Evolutionary conservation across 2,113 vertebrate genomes (phyloP).

Genomic region (Notarius quadriscutis): DNA sequence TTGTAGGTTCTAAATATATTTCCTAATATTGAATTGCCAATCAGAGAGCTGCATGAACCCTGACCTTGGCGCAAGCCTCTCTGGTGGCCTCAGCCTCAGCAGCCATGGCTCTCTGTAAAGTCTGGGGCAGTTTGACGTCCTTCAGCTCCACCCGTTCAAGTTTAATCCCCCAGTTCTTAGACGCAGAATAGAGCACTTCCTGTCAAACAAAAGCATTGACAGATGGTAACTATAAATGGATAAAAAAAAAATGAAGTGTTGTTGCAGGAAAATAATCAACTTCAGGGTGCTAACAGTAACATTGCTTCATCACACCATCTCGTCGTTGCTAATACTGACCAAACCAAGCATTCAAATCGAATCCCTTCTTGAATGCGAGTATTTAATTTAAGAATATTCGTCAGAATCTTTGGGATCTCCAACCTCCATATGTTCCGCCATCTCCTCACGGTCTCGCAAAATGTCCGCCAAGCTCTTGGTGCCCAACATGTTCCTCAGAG

Average conservation of each 20-base stretch:
- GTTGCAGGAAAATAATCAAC: no score
- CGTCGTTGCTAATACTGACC: not conserved
- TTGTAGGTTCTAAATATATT: not conserved
- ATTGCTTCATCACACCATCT: not conserved
- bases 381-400: not conserved
- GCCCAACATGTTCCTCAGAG: conserved; percentile 66
- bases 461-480: conserved; percentile 66
- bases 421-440: conserved; percentile 63
- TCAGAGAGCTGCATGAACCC: conserved; percentile 20
- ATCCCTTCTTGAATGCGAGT: not conserved
- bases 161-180: conserved; percentile 66
- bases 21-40: conserved; percentile 12
- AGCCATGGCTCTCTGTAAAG: conserved; percentile 66
- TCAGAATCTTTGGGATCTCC: not conserved
- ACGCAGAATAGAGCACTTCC: conserved; percentile 53
- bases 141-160: conserved; percentile 67
- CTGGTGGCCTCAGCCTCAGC: conserved; percentile 66
- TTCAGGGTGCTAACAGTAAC: no score
- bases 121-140: conserved; percentile 59
- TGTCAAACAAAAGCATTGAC: conserved; percentile 35
- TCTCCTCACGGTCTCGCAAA: conserved; percentile 59
- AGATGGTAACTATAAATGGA: not conserved
- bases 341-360: not conserved
- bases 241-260: not conserved
- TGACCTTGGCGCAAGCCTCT: conserved; percentile 65